Conservation (phyloP, 2,797 vertebrate genomes). For the Anniella stebbinsi region DNA sequence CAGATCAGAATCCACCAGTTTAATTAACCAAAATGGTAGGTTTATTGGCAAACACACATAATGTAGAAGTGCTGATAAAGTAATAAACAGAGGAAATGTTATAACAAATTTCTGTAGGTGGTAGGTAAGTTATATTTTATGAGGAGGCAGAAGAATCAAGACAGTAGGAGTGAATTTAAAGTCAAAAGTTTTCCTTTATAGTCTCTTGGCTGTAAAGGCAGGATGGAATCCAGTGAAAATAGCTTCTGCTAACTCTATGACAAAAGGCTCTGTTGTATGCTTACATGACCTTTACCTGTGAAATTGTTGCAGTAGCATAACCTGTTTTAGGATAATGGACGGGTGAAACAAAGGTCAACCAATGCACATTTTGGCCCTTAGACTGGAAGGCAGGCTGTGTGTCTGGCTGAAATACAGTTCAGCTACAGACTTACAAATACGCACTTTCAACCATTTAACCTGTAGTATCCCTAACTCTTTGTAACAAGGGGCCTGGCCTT, state of each 20-base stretch:
- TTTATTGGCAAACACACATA: background rate
- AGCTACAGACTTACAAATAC: background rate
- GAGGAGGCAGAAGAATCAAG: background rate
- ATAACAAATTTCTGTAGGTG: background rate
- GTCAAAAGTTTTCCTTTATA: background rate
- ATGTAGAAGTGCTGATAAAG: background rate
- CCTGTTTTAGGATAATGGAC: background rate
- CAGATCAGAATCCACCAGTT: background rate
- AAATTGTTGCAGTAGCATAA: background rate
- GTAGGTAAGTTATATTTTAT: background rate
- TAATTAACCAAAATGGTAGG: background rate
- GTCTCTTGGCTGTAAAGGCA: background rate
- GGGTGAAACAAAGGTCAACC: background rate
- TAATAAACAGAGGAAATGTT: background rate
- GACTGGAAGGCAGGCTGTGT: too few species aligned
- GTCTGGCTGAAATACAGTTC: background rate
- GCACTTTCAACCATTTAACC: background rate
- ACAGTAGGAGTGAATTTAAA: background rate
- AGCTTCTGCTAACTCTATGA: background rate
- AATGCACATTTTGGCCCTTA: too few species aligned
- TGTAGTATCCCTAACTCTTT: background rate
- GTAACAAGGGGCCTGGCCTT: background rate
- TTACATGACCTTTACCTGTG: background rate
- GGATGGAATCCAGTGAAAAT: background rate
- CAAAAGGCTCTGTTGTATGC: background rate